These are phyloP conservation scores for Onychostruthus taczanowskii DNA, from an alignment of 2,113 vertebrate species.

Conservation along the genomic window DNA sequence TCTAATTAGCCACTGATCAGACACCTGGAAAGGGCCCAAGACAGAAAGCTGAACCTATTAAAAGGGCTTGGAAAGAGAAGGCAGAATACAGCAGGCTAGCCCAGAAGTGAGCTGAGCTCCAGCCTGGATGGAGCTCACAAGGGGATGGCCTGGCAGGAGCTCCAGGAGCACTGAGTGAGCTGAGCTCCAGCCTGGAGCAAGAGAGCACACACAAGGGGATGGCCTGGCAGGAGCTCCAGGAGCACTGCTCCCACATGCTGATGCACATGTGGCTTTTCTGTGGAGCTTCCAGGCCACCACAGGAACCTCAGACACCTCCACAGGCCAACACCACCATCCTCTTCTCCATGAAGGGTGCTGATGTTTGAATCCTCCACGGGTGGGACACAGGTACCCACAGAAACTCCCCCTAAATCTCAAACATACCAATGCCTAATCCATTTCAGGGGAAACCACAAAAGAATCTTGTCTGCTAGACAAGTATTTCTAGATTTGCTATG, in stretches of 20 bases:
- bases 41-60: not conserved
- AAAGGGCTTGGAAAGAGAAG: not conserved
- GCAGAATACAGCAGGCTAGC: not conserved
- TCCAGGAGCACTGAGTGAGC: too few relatives aligned
- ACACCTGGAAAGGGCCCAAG: not conserved
- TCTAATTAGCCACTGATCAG: not conserved
- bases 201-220: accelerated
- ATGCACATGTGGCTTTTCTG: accelerated
- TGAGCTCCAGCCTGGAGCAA: not conserved
- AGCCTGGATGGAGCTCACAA: not conserved
- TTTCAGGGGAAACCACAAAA: not conserved
- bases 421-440: not conserved
- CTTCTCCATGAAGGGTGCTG: not conserved
- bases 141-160: accelerated
- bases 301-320: not conserved
- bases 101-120: not conserved
- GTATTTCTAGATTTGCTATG: not conserved
- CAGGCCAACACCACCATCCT: not conserved
- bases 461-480: not conserved
- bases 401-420: not conserved
- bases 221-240: not conserved
- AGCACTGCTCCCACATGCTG: accelerated
- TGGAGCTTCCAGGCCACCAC: not conserved
- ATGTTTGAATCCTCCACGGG: not conserved
- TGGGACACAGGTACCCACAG: not conserved